Conservation (phyloP, 2,113 vertebrate species). For the Stegostoma tigrinum region DNA sequence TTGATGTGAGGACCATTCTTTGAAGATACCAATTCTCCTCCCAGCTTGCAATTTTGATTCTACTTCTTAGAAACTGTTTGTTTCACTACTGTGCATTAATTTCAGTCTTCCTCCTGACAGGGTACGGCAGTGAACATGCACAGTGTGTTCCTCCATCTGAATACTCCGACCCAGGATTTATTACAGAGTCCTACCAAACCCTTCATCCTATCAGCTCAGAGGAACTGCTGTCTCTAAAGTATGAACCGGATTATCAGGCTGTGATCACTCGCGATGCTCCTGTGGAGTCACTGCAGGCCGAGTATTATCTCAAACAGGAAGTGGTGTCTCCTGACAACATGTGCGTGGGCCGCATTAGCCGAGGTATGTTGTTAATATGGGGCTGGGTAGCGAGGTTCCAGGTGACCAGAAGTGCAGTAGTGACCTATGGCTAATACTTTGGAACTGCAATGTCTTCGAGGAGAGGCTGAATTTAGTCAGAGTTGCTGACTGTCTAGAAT, state of each 20-base stretch:
- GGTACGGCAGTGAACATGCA: slow-evolving; percentile 92
- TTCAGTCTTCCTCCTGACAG: slow-evolving; percentile 49
- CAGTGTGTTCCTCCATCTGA: slow-evolving; percentile 97
- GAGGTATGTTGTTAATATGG: slow-evolving; percentile 65
- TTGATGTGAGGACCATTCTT: neutral
- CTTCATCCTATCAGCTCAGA: slow-evolving; percentile 97
- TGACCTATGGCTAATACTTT: too few relatives aligned
- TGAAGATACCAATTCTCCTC: neutral
- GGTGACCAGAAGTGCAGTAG: neutral
- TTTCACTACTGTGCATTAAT: neutral
- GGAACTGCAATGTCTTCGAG: neutral
- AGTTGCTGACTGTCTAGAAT: neutral
- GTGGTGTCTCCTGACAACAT: slow-evolving; percentile 94
- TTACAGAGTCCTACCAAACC: slow-evolving; percentile 98
- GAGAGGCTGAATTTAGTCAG: neutral
- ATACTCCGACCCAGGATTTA: slow-evolving; percentile 96
- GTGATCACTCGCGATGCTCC: slow-evolving; percentile 85
- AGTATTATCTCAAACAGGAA: slow-evolving; percentile 97
- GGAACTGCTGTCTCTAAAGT: slow-evolving; percentile 93
- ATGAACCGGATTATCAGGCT: slow-evolving; percentile 82
- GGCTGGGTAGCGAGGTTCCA: too few relatives aligned
- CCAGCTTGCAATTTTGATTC: neutral
- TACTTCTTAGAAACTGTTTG: neutral
- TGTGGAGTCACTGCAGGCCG: slow-evolving; percentile 71
- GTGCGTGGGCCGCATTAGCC: slow-evolving; percentile 90